Evolutionary conservation across 2,113 vertebrate genomes (phyloP).

Genomic region (Lethenteron camtschaticum): DNA sequence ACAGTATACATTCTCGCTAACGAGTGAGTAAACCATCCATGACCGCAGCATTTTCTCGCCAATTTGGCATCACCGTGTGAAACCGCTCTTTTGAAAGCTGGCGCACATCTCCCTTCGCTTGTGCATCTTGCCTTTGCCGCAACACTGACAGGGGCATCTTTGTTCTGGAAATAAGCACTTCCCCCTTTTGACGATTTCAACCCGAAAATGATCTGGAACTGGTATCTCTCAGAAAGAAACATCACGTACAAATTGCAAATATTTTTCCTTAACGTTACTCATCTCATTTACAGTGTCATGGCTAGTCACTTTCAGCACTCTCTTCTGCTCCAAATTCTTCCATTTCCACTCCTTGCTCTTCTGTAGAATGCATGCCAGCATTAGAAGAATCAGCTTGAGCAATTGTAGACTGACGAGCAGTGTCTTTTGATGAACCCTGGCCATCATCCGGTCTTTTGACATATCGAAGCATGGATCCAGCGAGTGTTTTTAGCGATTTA

Average conservation of each 20-base stretch:
- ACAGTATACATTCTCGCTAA: neutral
- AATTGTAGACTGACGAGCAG: slow-evolving; percentile 4
- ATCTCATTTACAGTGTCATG: neutral
- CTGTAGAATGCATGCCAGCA: slow-evolving; percentile 2
- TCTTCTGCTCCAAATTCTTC: slow-evolving; percentile 1
- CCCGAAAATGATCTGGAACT: too few species aligned
- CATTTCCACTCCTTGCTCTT: slow-evolving; percentile 6
- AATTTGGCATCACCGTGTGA: slow-evolving; percentile 3
- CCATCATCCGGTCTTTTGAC: neutral
- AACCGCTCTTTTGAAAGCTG: neutral
- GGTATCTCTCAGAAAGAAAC: too few species aligned
- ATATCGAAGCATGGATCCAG: slow-evolving; percentile 4
- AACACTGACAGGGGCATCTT: neutral
- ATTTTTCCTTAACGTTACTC: too few species aligned
- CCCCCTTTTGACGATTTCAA: too few species aligned
- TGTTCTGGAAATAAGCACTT: slow-evolving; percentile 5
- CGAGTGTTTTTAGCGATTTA: slow-evolving; percentile 2
- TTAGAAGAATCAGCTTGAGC: neutral
- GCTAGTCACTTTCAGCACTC: slow-evolving; percentile 4
- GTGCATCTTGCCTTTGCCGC: neutral
- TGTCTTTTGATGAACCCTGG: slow-evolving; percentile 6
- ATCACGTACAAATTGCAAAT: too few species aligned
- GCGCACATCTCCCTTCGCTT: slow-evolving; percentile 2
- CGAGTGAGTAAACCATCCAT: slow-evolving; percentile 6
- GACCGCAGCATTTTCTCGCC: slow-evolving; percentile 3